These are phyloP conservation scores for Rhynchopsitta pachyrhyncha DNA, from an alignment of 2,113 vertebrate genomes.

Conservation along the genomic window DNA sequence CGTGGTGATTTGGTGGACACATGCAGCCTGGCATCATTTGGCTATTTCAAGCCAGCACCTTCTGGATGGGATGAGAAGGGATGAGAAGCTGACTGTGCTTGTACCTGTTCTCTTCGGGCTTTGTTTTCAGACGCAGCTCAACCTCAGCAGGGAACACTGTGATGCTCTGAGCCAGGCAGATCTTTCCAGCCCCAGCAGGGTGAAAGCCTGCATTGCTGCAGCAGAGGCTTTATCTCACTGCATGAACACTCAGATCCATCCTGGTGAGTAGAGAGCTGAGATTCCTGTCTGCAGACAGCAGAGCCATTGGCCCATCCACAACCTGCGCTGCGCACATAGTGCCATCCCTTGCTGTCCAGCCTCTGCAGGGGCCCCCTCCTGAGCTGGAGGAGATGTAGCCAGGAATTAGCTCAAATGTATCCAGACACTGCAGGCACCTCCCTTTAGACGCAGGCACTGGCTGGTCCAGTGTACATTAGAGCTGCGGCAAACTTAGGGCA, in stretches of 20 bases:
- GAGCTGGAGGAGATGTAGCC: not conserved
- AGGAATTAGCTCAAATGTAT: not conserved
- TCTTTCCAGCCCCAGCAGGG: not conserved
- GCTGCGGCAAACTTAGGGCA: not conserved
- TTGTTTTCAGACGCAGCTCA: constrained; percentile 5
- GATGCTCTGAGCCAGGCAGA: not conserved
- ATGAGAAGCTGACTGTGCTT: not conserved
- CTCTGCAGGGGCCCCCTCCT: not conserved
- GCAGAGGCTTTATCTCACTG: constrained; percentile 28
- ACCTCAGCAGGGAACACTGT: constrained; percentile 5
- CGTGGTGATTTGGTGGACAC: fast-evolving
- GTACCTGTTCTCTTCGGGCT: not conserved
- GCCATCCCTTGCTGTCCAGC: not conserved
- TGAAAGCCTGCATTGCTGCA: constrained; percentile 26
- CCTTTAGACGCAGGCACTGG: too few relatives aligned
- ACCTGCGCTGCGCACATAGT: not conserved
- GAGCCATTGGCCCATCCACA: not conserved
- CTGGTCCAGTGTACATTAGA: not conserved
- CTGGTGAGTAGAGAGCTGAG: not conserved
- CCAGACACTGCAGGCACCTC: not conserved
- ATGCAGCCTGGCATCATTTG: not conserved
- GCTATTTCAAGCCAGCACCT: not conserved
- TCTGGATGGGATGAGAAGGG: not conserved
- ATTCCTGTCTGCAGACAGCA: not conserved
- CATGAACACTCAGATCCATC: not conserved